Evolutionary conservation across 2,888 invertebrate genomes (phyloP), one percentile per base, ranked within the genome.

Genomic region (Dilophus febrilis): DNA sequence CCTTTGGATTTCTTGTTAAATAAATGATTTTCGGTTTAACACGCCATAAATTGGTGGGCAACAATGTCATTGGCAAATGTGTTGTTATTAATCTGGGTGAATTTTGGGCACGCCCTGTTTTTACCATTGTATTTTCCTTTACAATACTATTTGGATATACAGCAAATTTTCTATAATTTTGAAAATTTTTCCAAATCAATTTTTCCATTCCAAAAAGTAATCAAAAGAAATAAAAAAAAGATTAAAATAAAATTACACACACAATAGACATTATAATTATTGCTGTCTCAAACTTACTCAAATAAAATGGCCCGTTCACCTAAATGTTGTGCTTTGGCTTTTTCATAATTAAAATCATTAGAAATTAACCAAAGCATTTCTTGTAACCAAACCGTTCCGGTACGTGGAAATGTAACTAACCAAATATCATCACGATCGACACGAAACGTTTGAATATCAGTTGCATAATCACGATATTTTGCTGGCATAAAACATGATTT

Each of bases 1-100:
- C 85, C 54, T 81, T 76, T 0, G 84, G 82, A 56, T 86, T 82
- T 46, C 85, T 64, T 1, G 80, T 79, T 1, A 84, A 74, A 51
- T 84, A 85, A 34, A 85, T 69, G 34, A 82, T 64, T 67, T 38
- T 41, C 8, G 37, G 38, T 29, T 38, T 31, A 11, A 26, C 26
- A 12, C 10, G 26, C 40, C 37, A 40, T 13, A 40, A 14, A 8
- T 37, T 16, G 3, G 8, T 17, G 16, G 34, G 40, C 4, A 40
- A 17, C n/a, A 40, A 26, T 32, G n/a, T 13, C 5, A 18, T 3
- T 17, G 37, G 37, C 18, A 40, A 28, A 40, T 40, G 40, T 17
- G 37, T 17, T 40, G 31, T 40, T 12, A 40, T 37, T 26, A 37
- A 14, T 27, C 40, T 31, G n/a, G 40, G 37, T 6, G 12, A 12